Conservation (phyloP, 2,797 vertebrate species). For the Brachymystax lenok region DNA sequence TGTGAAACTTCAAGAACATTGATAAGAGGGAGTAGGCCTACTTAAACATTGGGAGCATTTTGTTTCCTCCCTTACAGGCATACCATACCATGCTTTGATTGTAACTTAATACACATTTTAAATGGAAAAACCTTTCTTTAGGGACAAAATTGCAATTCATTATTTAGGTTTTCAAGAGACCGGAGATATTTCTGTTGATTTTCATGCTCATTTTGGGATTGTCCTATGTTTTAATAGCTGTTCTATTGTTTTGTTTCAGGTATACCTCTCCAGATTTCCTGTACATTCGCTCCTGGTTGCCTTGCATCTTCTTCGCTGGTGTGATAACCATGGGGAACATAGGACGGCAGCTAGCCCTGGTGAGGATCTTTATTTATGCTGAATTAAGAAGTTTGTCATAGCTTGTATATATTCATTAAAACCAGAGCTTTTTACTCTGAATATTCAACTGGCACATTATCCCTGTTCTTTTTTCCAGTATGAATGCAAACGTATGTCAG, state of each 20-base stretch:
- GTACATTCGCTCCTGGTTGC: conserved; percentile 95
- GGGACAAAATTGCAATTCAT: too few relatives aligned
- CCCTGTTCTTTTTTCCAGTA: conserved; percentile 75
- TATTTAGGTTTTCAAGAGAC: too few relatives aligned
- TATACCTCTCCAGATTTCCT: conserved; percentile 95
- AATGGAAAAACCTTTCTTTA: too few relatives aligned
- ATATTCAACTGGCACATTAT: background rate
- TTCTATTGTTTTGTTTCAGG: conserved; percentile 63
- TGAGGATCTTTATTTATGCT: conserved; percentile 58
- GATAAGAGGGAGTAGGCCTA: too few relatives aligned
- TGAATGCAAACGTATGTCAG: conserved; percentile 87
- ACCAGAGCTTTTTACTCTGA: background rate
- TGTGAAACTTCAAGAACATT: too few relatives aligned
- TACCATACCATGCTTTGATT: too few relatives aligned
- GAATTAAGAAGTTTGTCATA: background rate
- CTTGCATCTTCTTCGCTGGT: conserved; percentile 97
- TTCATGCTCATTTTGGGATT: background rate
- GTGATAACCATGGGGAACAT: conserved; percentile 98
- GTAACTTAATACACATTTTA: too few relatives aligned
- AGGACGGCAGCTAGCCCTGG: conserved; percentile 92
- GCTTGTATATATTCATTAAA: background rate
- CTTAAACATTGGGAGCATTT: too few relatives aligned
- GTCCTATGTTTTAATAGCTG: background rate
- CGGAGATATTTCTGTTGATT: too few relatives aligned
- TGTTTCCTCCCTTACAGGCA: too few relatives aligned